A percentile compares a stretch with the other conserved stretches of the same genome.
phyloP scores from a whole-genome alignment of 64 coral and sea anemone genomes.

The Hydrozoanthus tunicans region DNA sequence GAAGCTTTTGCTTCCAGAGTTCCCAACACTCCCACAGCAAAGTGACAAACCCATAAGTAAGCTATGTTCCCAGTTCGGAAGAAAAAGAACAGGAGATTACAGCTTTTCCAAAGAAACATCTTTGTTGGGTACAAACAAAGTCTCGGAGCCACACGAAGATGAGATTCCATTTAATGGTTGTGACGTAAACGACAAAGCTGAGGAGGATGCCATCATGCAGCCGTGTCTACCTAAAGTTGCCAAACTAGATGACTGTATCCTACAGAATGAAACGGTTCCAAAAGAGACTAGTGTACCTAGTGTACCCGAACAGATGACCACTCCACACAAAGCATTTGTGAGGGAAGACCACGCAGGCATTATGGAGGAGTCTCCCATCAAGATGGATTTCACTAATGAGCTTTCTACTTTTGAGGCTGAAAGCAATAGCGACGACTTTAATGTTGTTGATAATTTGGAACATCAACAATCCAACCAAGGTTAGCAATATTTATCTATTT shows the following conservation, averaged over 20 bases:
- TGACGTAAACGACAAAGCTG: neutral
- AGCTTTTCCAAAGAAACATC: constrained; percentile 13
- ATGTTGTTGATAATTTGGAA: neutral
- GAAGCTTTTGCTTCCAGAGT: constrained; percentile 20
- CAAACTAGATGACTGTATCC: neutral
- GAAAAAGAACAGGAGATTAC: constrained; percentile 43
- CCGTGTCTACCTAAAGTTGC: constrained; percentile 42
- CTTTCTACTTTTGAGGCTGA: constrained; percentile 1
- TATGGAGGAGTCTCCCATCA: constrained; percentile 5
- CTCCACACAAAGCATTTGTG: neutral
- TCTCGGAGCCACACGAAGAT: neutral
- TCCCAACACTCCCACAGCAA: constrained; percentile 3
- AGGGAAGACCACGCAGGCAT: neutral
- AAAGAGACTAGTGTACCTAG: neutral
- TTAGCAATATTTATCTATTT: neutral
- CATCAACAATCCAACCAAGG: neutral
- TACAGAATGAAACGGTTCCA: neutral
- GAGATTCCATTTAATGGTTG: neutral
- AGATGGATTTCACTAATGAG: constrained; percentile 42
- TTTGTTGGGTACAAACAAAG: neutral
- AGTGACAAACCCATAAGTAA: constrained; percentile 55
- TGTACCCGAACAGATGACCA: neutral
- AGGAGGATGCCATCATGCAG: neutral
- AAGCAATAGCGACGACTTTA: constrained; percentile 1
- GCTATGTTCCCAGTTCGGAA: constrained; percentile 59